Base-by-base conservation (phyloP, 2,797 vertebrate genomes). In the Falco concolor region DNA sequence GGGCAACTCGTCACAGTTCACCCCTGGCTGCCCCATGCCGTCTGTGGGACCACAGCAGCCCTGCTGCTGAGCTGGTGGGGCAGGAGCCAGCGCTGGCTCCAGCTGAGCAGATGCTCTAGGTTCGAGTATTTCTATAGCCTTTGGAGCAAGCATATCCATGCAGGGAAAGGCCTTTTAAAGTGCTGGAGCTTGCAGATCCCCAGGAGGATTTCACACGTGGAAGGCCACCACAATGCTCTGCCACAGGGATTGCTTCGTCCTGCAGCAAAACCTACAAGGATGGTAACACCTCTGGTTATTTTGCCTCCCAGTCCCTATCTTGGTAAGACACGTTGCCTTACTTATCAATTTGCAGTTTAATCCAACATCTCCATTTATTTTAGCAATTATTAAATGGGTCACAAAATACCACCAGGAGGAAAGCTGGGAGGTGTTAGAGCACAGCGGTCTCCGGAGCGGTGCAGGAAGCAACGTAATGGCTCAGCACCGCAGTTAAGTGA, bases 391-490 rank as follows among this genome's bases (percentile, higher is more conserved):
- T 52, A 16, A 68, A 47, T 1, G n/a, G 40, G 38, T 77, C 30
- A 70, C 53, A 44, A 68, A 84, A 67, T 3, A 3, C 6, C 76
- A 16, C 16, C 4, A 4, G 54, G 52, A 87, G 63, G 47, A 79
- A 14, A 56, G 40, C 30, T 30, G 56, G 40, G 60, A 92, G 42
- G 50, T 38, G 74, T 12, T 8, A 23, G 14, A 56, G 60, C 59
- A 18, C 54, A 36, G 69, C 0, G 0, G 8, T 11, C n/a, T 44
- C 72, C 1, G 1, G 45, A 49, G 60, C 1, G 2, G 18, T 9
- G n/a, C 8, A 45, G 21, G 52, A 53, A 67, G 27, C 4, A 54
- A 18, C 0, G 0, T 45, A 11, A 75, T 1, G 36, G 18, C 22
- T 59, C 78, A 91, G 56, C 25, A 28, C 10, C 0, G 1, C 19